phyloP scores from a whole-genome alignment of 2,113 vertebrate species.

The Paedocypris sp. region DNA sequence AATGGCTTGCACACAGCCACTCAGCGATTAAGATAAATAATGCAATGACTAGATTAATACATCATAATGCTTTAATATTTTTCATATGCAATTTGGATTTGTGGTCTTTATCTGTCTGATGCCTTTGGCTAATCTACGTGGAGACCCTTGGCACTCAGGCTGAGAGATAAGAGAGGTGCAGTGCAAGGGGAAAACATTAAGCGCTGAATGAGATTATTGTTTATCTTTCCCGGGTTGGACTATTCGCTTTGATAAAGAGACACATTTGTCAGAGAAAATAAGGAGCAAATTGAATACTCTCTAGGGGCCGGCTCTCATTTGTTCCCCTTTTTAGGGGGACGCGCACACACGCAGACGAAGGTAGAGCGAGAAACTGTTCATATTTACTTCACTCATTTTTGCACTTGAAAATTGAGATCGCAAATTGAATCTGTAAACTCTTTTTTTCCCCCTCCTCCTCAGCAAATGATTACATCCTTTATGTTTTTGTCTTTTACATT shows the following conservation, averaged over 20 bases:
- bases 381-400: conserved; percentile 30
- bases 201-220: conserved; percentile 78
- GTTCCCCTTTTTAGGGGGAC: conserved; percentile 32
- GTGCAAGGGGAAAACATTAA: conserved; percentile 78
- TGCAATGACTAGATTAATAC: conserved; percentile 85
- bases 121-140: conserved; percentile 75
- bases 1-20: neutral
- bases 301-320: conserved; percentile 57
- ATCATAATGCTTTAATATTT: conserved; percentile 90
- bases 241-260: conserved; percentile 54
- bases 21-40: conserved; percentile 74
- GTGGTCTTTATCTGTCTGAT: conserved; percentile 82
- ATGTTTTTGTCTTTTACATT: conserved; percentile 24
- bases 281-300: conserved; percentile 58
- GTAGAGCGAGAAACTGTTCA: conserved; percentile 2
- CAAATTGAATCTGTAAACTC: conserved; percentile 31
- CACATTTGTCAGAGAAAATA: conserved; percentile 73
- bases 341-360: neutral
- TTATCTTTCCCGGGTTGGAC: conserved; percentile 61
- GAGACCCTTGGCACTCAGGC: conserved; percentile 77
- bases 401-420: conserved; percentile 33
- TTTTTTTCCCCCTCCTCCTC: conserved; percentile 5
- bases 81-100: conserved; percentile 90
- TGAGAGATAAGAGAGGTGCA: conserved; percentile 74
- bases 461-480: conserved; percentile 18